Evolutionary conservation across 2,113 vertebrate genomes (phyloP).

Genomic region (Cygnus buccinator): DNA sequence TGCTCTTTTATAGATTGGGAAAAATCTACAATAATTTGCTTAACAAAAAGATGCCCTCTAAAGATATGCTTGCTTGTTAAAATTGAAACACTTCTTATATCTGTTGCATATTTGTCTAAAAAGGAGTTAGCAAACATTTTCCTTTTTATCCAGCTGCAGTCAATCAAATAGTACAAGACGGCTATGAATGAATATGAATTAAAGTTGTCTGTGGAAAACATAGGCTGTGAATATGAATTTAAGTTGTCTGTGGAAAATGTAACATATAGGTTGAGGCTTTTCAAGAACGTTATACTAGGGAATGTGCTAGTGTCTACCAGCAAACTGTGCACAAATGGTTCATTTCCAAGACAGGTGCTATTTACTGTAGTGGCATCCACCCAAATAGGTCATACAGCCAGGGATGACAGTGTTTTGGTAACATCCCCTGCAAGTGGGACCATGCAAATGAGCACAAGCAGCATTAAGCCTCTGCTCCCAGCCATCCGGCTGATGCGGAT

Average conservation of each 20-base stretch:
- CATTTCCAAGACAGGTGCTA: not conserved
- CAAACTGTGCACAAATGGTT: not conserved
- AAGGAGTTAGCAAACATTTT: constrained; percentile 2
- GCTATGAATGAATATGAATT: not conserved
- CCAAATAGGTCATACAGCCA: not conserved
- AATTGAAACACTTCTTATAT: not conserved
- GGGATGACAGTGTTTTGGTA: not conserved
- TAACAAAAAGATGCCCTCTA: constrained; percentile 43
- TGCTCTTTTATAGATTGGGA: constrained; percentile 38
- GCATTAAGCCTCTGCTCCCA: not conserved
- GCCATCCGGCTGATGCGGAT: not conserved
- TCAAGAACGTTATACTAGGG: not conserved
- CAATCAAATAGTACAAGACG: constrained; percentile 10
- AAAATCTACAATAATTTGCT: constrained; percentile 30
- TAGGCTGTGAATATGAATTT: not conserved
- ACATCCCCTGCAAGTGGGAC: not conserved
- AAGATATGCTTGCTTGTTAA: constrained; percentile 1
- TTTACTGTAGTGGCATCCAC: not conserved
- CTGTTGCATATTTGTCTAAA: not conserved
- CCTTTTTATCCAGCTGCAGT: constrained; percentile 14
- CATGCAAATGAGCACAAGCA: rapidly evolving
- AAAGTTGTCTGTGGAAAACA: not conserved
- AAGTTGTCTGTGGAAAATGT: not conserved
- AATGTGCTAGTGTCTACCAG: not conserved
- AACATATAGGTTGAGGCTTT: not conserved